Evolutionary conservation across 2,888 invertebrate genomes (phyloP).

Genomic region (Athripsodes cinereus): DNA sequence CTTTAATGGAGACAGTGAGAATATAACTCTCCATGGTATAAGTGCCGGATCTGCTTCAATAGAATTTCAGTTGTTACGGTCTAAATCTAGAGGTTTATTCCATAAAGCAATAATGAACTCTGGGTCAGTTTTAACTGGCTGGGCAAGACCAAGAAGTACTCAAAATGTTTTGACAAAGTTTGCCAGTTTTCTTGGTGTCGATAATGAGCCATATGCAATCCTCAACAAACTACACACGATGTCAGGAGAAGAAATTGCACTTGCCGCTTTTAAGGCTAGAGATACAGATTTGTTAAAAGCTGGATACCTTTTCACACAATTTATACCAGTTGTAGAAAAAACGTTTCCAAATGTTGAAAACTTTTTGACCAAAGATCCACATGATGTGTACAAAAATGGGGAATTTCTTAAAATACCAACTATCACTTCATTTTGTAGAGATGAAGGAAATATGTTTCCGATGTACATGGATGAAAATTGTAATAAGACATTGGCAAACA

Average conservation of each 20-base stretch:
- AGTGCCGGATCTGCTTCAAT: constrained; percentile 23
- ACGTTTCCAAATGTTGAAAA: constrained; percentile 38
- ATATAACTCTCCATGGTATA: constrained; percentile 22
- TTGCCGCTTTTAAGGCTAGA: background rate
- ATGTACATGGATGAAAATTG: constrained; percentile 31
- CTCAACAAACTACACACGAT: constrained; percentile 32
- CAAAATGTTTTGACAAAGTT: background rate
- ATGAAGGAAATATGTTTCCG: constrained; percentile 44
- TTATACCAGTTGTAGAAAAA: constrained; percentile 37
- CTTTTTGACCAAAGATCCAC: constrained; percentile 41
- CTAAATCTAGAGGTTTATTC: constrained; percentile 19
- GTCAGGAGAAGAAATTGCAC: constrained; percentile 9
- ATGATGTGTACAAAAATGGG: constrained; percentile 40
- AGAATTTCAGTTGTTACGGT: constrained; percentile 18
- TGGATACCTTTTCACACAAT: constrained; percentile 33
- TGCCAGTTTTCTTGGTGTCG: constrained; percentile 8
- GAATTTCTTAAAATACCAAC: constrained; percentile 43
- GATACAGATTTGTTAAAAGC: constrained; percentile 9
- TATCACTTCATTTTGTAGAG: constrained; percentile 50
- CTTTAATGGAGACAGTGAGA: constrained; percentile 20
- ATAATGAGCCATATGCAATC: constrained; percentile 35
- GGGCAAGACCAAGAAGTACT: constrained; percentile 9
- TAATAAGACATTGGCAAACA: constrained; percentile 38
- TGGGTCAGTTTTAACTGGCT: constrained; percentile 16
- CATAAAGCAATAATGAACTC: constrained; percentile 22